Evolutionary conservation across 92 coral and sea anemone species (phyloP).

Genomic region (Porites lobata): DNA sequence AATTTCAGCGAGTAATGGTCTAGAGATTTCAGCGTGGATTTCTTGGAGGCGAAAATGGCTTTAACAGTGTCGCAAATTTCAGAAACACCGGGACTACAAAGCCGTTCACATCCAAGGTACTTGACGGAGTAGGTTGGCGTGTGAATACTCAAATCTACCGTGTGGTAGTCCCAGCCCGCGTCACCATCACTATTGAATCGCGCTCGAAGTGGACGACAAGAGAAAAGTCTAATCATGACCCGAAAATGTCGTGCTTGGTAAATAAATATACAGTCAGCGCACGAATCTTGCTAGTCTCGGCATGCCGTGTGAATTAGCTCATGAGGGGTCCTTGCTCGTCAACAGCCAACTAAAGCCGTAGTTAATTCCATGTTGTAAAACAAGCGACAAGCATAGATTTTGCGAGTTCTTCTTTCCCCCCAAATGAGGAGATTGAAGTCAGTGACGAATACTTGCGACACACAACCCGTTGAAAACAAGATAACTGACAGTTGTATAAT

Average conservation of each 20-base stretch:
- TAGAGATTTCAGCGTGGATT: conserved; percentile 65
- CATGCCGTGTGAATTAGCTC: conserved; percentile 39
- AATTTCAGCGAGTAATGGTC: conserved; percentile 81
- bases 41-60: conserved; percentile 66
- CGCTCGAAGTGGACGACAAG: conserved; percentile 79
- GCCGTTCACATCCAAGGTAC: conserved; percentile 89
- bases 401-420: neutral
- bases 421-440: conserved; percentile 16
- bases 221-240: conserved; percentile 85
- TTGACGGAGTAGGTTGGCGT: conserved; percentile 88
- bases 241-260: conserved; percentile 25
- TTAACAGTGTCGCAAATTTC: conserved; percentile 94
- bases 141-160: conserved; percentile 83
- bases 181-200: conserved; percentile 54
- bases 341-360: conserved; percentile 17
- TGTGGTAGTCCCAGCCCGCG: conserved; percentile 82
- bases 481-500: conserved; percentile 37
- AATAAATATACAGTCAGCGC: conserved; percentile 6
- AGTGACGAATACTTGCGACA: conserved; percentile 10
- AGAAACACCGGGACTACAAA: conserved; percentile 85
- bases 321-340: conserved; percentile 38
- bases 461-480: conserved; percentile 35
- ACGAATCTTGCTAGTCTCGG: conserved; percentile 36
- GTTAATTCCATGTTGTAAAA: conserved; percentile 17
- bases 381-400: conserved; percentile 2